Evolutionary conservation across 2,888 invertebrate genomes (phyloP).

Genomic region (Orthosia cruda): DNA sequence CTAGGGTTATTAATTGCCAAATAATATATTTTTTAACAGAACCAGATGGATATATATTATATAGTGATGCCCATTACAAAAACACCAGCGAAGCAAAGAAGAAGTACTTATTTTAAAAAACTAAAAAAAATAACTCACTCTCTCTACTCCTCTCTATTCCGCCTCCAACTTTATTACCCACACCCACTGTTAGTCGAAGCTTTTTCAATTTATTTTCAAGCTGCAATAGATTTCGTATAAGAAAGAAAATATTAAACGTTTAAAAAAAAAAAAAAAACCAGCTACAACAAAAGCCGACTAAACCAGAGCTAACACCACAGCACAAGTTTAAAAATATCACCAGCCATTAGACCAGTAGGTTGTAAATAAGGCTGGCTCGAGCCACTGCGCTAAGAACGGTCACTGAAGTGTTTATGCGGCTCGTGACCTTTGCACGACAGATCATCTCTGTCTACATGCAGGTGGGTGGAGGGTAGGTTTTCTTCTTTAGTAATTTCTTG

Average conservation of each 20-base stretch:
- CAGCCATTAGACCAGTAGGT: constrained; percentile 62
- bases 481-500: constrained; percentile 5
- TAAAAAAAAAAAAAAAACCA: neutral
- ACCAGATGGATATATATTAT: no score
- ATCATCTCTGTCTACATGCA: constrained; percentile 41
- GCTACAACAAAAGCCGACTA: constrained; percentile 6
- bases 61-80: no score
- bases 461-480: constrained; percentile 12
- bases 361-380: constrained; percentile 70
- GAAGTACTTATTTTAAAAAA: no score
- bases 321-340: constrained; percentile 66
- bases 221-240: neutral
- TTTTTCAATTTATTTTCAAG: no score
- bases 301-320: constrained; percentile 26
- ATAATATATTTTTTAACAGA: no score
- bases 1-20: no score
- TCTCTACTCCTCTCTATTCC: no score
- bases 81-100: no score
- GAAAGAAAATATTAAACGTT: no score
- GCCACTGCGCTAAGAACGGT: constrained; percentile 70
- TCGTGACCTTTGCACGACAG: constrained; percentile 63
- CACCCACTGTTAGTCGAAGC: no score
- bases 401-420: constrained; percentile 64
- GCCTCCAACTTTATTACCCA: no score
- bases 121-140: no score